Conservation (phyloP, 2,888 invertebrate species). For the Plagodis dolabraria region DNA sequence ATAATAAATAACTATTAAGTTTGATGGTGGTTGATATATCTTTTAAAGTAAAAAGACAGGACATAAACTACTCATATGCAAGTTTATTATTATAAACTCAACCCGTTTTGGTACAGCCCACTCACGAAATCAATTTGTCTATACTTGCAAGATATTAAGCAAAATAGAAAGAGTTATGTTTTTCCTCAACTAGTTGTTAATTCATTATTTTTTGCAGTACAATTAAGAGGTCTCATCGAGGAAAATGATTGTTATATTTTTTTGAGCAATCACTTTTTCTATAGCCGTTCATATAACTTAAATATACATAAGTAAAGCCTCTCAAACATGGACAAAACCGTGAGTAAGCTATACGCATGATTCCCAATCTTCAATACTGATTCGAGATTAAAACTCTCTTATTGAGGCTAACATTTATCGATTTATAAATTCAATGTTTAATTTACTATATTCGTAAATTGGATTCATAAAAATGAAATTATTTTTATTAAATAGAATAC, state of each 20-base stretch:
- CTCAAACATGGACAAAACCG: conserved; percentile 48
- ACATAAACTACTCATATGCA: not conserved
- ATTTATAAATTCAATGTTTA: too few species aligned
- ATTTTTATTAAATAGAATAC: too few species aligned
- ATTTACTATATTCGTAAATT: too few species aligned
- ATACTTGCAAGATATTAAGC: conserved; percentile 37
- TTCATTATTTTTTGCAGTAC: too few species aligned
- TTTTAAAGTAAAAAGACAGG: too few species aligned
- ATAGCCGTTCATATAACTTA: conserved; percentile 5
- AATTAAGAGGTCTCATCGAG: not conserved
- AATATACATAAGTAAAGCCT: not conserved
- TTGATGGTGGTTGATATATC: too few species aligned
- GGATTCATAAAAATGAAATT: too few species aligned
- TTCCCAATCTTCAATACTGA: conserved; percentile 29
- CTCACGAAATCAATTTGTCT: conserved; percentile 36
- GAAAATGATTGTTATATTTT: conserved; percentile 7
- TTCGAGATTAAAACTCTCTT: conserved; percentile 12
- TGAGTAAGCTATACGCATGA: conserved; percentile 37
- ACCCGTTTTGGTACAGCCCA: conserved; percentile 27
- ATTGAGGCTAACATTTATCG: too few species aligned
- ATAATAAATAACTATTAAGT: conserved; percentile 26
- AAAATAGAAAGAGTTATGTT: conserved; percentile 8
- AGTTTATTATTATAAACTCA: conserved; percentile 30
- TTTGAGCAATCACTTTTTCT: conserved; percentile 20
- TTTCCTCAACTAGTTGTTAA: not conserved